phyloP scores from a whole-genome alignment of 2,113 vertebrate species.

The Mus pahari region DNA sequence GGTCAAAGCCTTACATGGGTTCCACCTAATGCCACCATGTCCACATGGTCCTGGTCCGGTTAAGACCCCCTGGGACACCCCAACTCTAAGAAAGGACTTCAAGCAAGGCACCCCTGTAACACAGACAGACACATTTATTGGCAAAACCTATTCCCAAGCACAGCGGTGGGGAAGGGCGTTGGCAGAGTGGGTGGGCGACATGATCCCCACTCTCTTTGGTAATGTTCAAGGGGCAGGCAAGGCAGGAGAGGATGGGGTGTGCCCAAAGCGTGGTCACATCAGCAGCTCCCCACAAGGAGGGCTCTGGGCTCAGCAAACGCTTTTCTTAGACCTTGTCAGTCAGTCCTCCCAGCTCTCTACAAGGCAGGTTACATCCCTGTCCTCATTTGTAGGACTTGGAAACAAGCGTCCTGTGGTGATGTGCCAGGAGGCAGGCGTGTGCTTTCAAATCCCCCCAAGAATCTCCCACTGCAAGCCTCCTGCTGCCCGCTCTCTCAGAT shows the following conservation, averaged over 20 bases:
- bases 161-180: background rate
- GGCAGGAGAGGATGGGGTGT: background rate
- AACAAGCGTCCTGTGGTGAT: background rate
- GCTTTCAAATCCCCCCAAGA: background rate
- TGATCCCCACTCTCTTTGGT: background rate
- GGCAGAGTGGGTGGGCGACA: background rate
- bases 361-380: background rate
- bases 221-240: background rate
- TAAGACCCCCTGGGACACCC: background rate
- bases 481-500: background rate
- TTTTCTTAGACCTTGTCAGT: background rate
- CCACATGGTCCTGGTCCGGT: background rate
- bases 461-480: background rate
- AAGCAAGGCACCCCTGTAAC: background rate
- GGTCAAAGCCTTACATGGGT: background rate
- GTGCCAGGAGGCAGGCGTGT: background rate
- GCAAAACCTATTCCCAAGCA: conserved; percentile 57
- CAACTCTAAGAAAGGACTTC: background rate
- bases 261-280: background rate
- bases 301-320: background rate
- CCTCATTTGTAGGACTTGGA: conserved; percentile 33
- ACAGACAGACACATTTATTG: conserved; percentile 64
- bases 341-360: background rate
- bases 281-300: background rate
- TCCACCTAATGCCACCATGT: background rate